Base-by-base conservation (phyloP, 2,888 invertebrate species). In the Deroplatys truncata region DNA sequence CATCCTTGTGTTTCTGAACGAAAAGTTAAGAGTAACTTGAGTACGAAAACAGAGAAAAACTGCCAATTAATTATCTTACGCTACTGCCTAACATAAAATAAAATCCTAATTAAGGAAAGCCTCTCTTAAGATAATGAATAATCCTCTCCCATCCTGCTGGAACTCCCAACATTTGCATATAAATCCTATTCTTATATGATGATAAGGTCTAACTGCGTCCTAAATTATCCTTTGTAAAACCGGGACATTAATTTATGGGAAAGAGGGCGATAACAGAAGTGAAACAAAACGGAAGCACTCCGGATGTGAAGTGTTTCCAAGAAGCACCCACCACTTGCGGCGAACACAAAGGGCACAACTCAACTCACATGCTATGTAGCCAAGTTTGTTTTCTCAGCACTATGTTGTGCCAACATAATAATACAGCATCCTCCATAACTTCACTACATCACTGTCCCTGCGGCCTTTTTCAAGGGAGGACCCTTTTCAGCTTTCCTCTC, bases 171-270 rank as follows among this genome's bases (percentile, higher is more conserved):
- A 87, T 87, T 83, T 87, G 87, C 87, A 87, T 87, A 87, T 87
- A 87, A 87, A 87, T 87, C 83, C 87, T 87, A 87, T 87, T 87
- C 87, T 87, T 87, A 87, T 87, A 87, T 87, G 83, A 87, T 82
- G 87, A 87, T 87, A 87, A 87, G 87, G 83, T 82, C 29, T 87
- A 83, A 83, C 87, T 87, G 83, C 56, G 28, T 43, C n/a, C 87
- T 87, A 87, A 87, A 87, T 87, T 87, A 87, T 87, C 31, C 87
- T 82, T 72, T 87, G 83, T 43, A 87, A 20, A 82, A 83, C 83
- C 20, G 29, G 35, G 87, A 87, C 87, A 83, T 35, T 28, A 83
- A 87, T 87, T 83, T 87, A 83, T 83, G 43, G 87, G 29, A 9
- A 84, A n/a, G 28, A n/a, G 28, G 84, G 84, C 56, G 56, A 72